A percentile compares a stretch with the other conserved stretches of the same genome.
Conservation (phyloP, 2,113 vertebrate genomes). For the Salvator merianae region DNA sequence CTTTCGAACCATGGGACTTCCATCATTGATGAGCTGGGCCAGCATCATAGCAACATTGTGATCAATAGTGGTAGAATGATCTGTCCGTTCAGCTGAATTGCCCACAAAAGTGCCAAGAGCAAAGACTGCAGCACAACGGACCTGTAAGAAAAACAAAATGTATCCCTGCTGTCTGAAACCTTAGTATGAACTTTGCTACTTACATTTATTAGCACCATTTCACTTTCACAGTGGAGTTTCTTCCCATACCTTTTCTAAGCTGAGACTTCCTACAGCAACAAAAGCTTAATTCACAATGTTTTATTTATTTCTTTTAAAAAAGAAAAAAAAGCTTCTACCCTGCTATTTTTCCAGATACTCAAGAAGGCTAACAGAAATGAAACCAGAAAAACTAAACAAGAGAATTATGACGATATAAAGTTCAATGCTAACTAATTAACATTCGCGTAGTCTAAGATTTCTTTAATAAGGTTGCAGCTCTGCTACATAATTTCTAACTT, state of each 20-base stretch:
- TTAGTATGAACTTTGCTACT: neutral
- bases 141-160: slow-evolving; percentile 70
- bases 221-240: no score
- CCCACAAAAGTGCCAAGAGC: slow-evolving; percentile 95
- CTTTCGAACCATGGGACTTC: slow-evolving; percentile 96
- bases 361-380: no score
- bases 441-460: neutral
- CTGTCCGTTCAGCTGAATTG: slow-evolving; percentile 92
- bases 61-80: slow-evolving; percentile 98
- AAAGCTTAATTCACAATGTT: neutral
- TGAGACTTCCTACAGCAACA: neutral
- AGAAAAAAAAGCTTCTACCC: no score
- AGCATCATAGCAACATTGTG: slow-evolving; percentile 99
- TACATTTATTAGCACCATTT: neutral
- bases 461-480: neutral
- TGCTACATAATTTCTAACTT: accelerated
- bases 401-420: neutral
- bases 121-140: slow-evolving; percentile 93
- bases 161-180: neutral
- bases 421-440: neutral
- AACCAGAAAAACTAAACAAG: no score
- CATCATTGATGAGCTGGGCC: slow-evolving; percentile 95
- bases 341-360: neutral
- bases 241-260: neutral
- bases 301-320: no score